Conservation (phyloP, 2,113 vertebrate species). For the Sturnus vulgaris region DNA sequence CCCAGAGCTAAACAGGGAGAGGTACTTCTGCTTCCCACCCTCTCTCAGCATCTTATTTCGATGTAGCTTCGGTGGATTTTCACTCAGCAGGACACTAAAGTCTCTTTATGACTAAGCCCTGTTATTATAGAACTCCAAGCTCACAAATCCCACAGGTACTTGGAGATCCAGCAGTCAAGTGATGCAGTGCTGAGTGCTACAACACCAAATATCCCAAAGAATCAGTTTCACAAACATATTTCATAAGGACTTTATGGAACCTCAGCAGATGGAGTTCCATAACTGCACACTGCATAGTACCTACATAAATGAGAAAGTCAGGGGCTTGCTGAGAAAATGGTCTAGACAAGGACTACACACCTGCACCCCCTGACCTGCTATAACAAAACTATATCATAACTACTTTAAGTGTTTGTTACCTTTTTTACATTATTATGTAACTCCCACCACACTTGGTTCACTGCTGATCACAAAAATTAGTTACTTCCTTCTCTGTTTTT, state of each 20-base stretch:
- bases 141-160: neutral
- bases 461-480: neutral
- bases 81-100: neutral
- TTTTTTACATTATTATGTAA: neutral
- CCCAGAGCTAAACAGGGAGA: neutral
- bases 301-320: neutral
- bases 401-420: neutral
- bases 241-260: neutral
- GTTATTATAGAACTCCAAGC: neutral
- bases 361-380: neutral
- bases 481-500: neutral
- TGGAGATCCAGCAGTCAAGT: neutral
- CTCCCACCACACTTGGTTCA: neutral
- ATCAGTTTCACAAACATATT: neutral
- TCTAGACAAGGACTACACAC: neutral
- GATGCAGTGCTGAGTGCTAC: neutral
- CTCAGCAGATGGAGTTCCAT: neutral
- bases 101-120: neutral
- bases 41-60: neutral
- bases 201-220: neutral
- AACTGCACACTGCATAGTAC: rapidly evolving
- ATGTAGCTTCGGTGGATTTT: neutral
- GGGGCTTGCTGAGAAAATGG: neutral
- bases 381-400: neutral
- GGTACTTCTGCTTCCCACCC: neutral